Base-by-base conservation (phyloP, 2,888 invertebrate species). In the Fragum whitleyi region DNA sequence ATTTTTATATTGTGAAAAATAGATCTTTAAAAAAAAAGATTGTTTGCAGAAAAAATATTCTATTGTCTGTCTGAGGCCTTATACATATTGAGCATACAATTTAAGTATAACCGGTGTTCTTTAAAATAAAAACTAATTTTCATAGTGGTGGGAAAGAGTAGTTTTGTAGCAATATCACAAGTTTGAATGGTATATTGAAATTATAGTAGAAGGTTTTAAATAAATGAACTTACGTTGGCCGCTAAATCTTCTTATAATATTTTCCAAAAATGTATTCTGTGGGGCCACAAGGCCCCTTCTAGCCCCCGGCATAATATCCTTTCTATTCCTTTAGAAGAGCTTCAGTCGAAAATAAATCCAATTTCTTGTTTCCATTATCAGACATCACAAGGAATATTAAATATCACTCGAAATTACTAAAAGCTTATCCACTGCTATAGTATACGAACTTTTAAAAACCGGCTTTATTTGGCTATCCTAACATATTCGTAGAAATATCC, bases 201-300 rank as follows among this genome's bases (percentile, higher is more conserved):
- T n/a, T n/a, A n/a, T n/a, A n/a, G n/a, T n/a, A n/a, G n/a, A n/a
- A n/a, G n/a, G n/a, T n/a, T n/a, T n/a, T n/a, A n/a, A n/a, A n/a
- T n/a, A 36, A 23, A 23, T 47, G 19, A 28, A 97, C 98, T 97
- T 96, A 99, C 99, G 98, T 96, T 99, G 98, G 93, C 98, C 98
- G 95, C 98, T 98, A 93, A 98, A 99, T 94, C 99, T 96, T 93
- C 99, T 96, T 94, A 99, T 99, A 95, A 99, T 99, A 95, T 99
- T 99, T 96, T 99, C 99, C 94, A 99, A 96, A 96, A 99, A 99
- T 93, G 99, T 99, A 95, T 99, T 99, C 96, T 99, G 99, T 94
- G 99, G 99, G 96, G 99, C 99, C 94, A 99, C 99, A 94, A 99
- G 97, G 95, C 99, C 99, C 80, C 93, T 85, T 42, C 93, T 85